Evolutionary conservation across 2,113 vertebrate genomes (phyloP).

Genomic region (Ginglymostoma cirratum): DNA sequence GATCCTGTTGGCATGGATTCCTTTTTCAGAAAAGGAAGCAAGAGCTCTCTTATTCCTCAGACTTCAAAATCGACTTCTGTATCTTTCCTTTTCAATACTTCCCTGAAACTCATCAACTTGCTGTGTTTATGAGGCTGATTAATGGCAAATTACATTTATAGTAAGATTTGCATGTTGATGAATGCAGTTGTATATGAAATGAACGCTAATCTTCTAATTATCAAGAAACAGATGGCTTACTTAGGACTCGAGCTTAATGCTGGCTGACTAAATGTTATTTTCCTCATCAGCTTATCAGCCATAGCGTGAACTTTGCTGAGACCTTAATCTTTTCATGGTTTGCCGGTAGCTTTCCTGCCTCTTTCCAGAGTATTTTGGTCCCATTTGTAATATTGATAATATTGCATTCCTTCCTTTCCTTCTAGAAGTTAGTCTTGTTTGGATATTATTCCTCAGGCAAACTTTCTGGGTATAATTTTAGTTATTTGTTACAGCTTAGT

Average conservation of each 20-base stretch:
- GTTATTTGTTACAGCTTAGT: not conserved
- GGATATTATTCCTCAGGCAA: not conserved
- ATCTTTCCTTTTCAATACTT: not conserved
- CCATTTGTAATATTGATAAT: no score
- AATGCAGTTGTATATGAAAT: not conserved
- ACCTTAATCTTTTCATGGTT: not conserved
- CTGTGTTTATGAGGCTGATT: not conserved
- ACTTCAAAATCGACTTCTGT: not conserved
- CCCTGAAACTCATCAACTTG: not conserved
- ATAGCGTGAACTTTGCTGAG: not conserved
- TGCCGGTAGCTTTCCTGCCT: not conserved
- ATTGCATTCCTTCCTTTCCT: not conserved
- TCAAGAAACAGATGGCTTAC: slow-evolving; percentile 17
- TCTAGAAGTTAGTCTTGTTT: not conserved
- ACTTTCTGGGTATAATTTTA: not conserved
- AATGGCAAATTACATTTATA: not conserved
- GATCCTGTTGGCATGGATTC: not conserved
- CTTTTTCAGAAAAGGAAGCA: not conserved
- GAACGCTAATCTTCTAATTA: slow-evolving; percentile 15
- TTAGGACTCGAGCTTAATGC: slow-evolving; percentile 24
- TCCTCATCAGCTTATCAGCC: not conserved
- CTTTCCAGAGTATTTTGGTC: not conserved
- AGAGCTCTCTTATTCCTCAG: not conserved
- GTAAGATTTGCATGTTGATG: not conserved
- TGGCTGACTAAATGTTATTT: slow-evolving; percentile 20